A percentile compares a stretch with the other conserved stretches of the same genome.
Evolutionary conservation across 2,797 vertebrate species (phyloP).

Genomic region (Chiroxiphia lanceolata): DNA sequence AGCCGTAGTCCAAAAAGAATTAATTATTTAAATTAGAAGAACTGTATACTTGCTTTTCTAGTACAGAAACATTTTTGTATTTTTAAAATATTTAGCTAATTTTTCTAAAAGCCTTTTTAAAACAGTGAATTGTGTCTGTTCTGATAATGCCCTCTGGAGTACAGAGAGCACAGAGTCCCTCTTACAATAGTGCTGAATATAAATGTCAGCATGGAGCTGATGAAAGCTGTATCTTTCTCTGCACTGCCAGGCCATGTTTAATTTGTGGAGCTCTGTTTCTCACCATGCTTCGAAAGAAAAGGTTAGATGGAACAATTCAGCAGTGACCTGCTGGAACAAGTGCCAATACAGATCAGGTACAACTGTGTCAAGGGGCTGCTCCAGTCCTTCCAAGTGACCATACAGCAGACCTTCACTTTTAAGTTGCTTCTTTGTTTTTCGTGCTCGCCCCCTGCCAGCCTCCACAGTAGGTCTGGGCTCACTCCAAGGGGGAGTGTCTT

Average conservation of each 20-base stretch:
- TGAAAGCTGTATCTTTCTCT: not conserved
- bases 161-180: not conserved
- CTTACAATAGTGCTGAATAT: rapidly evolving
- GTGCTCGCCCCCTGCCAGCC: not conserved
- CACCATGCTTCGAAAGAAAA: not conserved
- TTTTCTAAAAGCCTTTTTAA: not conserved
- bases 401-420: not conserved
- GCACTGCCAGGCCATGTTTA: not conserved
- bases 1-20: not conserved
- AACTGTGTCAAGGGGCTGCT: not conserved
- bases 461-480: not conserved
- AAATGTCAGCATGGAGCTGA: not conserved
- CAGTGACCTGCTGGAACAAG: not conserved
- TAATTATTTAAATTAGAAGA: not conserved
- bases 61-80: not conserved
- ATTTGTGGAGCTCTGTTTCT: not conserved
- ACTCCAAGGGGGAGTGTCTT: not conserved
- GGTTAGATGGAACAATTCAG: not conserved
- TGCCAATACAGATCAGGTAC: not conserved
- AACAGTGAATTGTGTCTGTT: not conserved
- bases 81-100: not conserved
- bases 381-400: not conserved
- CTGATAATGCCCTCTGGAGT: not conserved
- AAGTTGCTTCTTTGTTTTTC: not conserved
- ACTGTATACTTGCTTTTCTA: not conserved